These are phyloP conservation scores for Pseudonaja textilis DNA, from an alignment of 2,113 vertebrate species.

Conservation along the genomic window DNA sequence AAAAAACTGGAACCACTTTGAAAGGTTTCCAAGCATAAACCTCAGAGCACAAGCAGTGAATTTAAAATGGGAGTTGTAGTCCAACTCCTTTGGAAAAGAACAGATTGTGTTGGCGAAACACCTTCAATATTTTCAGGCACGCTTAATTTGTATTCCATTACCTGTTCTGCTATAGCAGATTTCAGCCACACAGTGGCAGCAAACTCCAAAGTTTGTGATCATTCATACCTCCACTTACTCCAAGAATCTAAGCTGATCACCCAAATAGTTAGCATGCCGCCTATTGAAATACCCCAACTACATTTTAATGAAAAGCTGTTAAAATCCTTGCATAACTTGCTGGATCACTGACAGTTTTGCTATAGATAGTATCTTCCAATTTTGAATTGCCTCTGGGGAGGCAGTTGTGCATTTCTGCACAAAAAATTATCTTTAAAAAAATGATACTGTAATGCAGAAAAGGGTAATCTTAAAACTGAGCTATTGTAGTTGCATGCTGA, in stretches of 20 bases:
- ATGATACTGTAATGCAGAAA: neutral
- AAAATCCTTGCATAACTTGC: neutral
- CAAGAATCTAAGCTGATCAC: neutral
- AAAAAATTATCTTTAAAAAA: no score
- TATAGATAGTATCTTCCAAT: neutral
- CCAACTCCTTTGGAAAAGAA: neutral
- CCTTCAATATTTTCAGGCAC: neutral
- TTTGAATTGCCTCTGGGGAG: neutral
- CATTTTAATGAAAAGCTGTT: neutral
- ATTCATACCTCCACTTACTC: neutral
- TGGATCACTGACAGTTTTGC: neutral
- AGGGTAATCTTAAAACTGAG: neutral
- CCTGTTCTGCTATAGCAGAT: neutral
- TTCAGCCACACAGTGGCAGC: conserved; percentile 65
- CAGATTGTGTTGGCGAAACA: no score
- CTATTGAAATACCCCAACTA: neutral
- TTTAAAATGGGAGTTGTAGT: neutral
- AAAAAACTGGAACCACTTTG: neutral
- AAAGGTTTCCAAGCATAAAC: neutral
- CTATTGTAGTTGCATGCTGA: neutral
- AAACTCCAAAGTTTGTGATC: conserved; percentile 49
- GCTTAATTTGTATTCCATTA: neutral
- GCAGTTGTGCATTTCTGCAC: neutral
- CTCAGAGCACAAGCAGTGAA: neutral
- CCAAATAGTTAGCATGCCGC: neutral